Evolutionary conservation across 2,113 vertebrate species (phyloP).

Genomic region (Phaethornis superciliosus): DNA sequence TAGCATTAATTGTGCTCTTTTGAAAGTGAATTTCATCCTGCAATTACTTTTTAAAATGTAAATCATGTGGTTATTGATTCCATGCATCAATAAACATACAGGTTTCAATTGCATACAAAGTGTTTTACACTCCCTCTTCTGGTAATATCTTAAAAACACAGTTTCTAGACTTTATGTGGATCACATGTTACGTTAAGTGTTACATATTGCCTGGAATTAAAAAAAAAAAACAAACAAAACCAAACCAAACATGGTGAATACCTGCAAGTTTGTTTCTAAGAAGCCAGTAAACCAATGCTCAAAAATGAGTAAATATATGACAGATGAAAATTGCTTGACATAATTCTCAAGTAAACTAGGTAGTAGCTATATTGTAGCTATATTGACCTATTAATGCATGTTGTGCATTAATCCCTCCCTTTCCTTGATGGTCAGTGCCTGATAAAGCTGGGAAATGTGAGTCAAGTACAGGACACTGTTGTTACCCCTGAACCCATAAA

Average conservation of each 20-base stretch:
- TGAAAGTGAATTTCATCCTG: neutral
- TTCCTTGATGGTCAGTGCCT: neutral
- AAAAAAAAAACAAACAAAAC: neutral
- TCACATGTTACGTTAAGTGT: neutral
- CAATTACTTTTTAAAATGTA: neutral
- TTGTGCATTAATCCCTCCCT: neutral
- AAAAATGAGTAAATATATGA: neutral
- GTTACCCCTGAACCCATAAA: neutral
- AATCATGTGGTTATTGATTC: neutral
- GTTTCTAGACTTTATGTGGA: neutral
- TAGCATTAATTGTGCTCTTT: neutral
- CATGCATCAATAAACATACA: neutral
- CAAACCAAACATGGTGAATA: neutral
- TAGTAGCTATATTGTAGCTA: neutral
- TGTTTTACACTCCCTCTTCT: slow-evolving; percentile 64
- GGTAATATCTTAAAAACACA: slow-evolving; percentile 48
- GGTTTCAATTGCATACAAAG: neutral
- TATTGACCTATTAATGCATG: neutral
- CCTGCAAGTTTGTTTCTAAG: neutral
- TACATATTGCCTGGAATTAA: neutral
- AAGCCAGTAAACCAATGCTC: neutral
- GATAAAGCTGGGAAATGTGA: neutral
- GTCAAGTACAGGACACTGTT: neutral
- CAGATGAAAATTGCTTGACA: neutral
- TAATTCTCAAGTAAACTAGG: neutral